Conservation (phyloP, 1,140 invertebrate species). For the Lordiphosa collinella region DNA sequence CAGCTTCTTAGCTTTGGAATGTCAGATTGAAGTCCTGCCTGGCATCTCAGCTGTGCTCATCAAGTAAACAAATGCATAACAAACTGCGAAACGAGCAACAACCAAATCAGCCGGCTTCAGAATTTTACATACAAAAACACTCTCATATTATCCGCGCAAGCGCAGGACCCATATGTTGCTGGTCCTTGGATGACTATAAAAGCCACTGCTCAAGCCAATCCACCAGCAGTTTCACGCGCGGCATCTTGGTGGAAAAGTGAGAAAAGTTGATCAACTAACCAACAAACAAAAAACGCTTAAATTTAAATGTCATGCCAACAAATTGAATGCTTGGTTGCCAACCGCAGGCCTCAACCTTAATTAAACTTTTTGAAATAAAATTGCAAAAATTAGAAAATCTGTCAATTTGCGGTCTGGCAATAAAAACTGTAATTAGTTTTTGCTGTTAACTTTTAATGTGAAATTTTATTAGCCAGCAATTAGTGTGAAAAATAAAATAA, state of each 20-base stretch:
- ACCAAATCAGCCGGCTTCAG: conserved; percentile 16
- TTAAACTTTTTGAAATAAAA: neutral
- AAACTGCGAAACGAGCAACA: conserved; percentile 46
- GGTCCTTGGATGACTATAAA: no score
- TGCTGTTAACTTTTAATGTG: conserved; percentile 26
- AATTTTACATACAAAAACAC: neutral
- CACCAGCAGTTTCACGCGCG: no score
- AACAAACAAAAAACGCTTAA: no score
- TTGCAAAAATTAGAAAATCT: neutral
- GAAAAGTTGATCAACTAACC: no score
- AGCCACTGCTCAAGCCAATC: no score
- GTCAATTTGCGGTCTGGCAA: conserved; percentile 9
- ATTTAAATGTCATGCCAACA: neutral
- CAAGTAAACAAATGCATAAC: conserved; percentile 58
- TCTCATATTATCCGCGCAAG: conserved; percentile 6
- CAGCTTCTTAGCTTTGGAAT: conserved; percentile 32
- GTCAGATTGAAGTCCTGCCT: conserved; percentile 38
- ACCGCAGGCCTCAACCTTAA: neutral
- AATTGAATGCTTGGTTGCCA: neutral
- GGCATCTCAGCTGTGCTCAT: conserved; percentile 46
- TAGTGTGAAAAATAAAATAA: conserved; percentile 11
- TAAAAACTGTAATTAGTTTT: conserved; percentile 53
- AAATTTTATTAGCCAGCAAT: conserved; percentile 47
- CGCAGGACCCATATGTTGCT: neutral
- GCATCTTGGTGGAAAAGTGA: no score